Evolutionary conservation across 1,140 invertebrate species (phyloP), one percentile per base, ranked within the genome.

Genomic region (Drosophila paulistorum): DNA sequence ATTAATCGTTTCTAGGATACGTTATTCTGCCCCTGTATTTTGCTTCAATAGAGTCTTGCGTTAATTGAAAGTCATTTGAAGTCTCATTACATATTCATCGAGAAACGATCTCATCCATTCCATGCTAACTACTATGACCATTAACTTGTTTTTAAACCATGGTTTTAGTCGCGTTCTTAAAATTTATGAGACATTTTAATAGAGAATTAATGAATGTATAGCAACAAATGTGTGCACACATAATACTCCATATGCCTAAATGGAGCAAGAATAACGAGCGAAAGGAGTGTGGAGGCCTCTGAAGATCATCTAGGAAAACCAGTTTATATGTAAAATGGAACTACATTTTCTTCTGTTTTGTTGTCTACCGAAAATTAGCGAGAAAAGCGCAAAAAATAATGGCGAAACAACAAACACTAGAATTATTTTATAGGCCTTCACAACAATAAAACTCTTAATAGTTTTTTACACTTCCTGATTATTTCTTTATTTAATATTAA

Each of bases 1-100:
- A 82, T 86, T 78, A 81, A 72, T 72, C 79, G 77, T 48, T 70
- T 60, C 61, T 78, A 41, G 41, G 67, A 45, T 54, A 61, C 42
- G 30, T 13, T 57, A 54, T 5, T 11, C 0, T 39, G 37, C 37
- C 37, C 10, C 11, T 39, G 37, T 13, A 39, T 39, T 30, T 30
- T 39, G 11, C 51, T 42, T 35, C 26, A 68, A 71, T 41, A 33
- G 70, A 77, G 68, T 80, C 72, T 68, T 85, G 67, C 45, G 17
- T 81, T 84, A 77, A 85, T 81, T 84, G 64, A 80, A 81, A 77
- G 69, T 62, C 81, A 84, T 83, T 83, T 37, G 55, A 51, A 20
- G 45, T 6, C 7, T 20, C 45, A 51, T 51, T 51, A 51, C 17
- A 51, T 20, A 51, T 51, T 51, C 45, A 51, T 51, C 45, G 45